A percentile compares a stretch with the other conserved stretches of the same genome.
Conservation (phyloP, 2,113 vertebrate species). For the Trichechus manatus region DNA sequence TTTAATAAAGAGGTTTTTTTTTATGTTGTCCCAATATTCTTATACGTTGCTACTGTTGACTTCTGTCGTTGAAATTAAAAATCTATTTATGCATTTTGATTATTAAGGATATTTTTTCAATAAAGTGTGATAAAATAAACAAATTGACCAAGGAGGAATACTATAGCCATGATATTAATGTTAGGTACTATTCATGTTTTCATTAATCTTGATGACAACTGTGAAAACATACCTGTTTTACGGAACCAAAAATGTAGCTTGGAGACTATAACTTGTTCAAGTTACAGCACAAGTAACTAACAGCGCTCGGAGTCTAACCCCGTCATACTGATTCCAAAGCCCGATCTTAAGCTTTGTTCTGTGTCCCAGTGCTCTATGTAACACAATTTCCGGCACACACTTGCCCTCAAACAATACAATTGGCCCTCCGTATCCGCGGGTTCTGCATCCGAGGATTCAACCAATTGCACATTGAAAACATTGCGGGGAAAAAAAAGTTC, state of each 20-base stretch:
- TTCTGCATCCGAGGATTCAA: too few species aligned
- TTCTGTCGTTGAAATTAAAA: slow-evolving; percentile 36
- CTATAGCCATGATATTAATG: background rate
- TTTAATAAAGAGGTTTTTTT: slow-evolving; percentile 19
- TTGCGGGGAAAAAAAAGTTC: too few species aligned
- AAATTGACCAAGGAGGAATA: background rate
- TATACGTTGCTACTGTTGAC: background rate
- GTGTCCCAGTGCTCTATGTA: background rate
- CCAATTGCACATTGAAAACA: too few species aligned
- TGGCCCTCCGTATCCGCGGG: too few species aligned
- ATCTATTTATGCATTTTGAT: background rate
- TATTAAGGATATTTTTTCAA: slow-evolving; percentile 34
- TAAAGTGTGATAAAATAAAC: background rate
- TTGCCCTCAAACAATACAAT: background rate
- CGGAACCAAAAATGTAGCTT: background rate
- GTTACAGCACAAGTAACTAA: background rate
- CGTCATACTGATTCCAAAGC: background rate
- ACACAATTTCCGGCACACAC: background rate
- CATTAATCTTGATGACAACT: background rate
- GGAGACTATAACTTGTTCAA: background rate
- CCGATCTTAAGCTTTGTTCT: background rate
- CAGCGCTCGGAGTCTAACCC: background rate
- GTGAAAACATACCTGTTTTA: background rate
- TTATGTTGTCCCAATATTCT: background rate
- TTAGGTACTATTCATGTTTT: background rate